Evolutionary conservation across 2,797 vertebrate genomes (phyloP).

Genomic region (Phataginus tricuspis): DNA sequence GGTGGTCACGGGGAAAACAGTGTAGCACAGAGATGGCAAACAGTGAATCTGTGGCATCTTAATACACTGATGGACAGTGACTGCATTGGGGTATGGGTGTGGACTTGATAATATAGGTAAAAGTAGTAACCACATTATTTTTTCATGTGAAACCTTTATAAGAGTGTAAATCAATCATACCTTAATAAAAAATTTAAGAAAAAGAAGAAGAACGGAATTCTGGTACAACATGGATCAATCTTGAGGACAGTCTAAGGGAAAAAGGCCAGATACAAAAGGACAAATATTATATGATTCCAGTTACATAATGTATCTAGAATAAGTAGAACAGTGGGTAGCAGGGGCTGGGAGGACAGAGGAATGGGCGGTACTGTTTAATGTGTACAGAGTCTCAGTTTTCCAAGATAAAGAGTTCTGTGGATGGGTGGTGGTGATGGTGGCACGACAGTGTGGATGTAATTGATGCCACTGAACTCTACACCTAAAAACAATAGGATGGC

Average conservation of each 20-base stretch:
- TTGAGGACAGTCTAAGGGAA: not conserved
- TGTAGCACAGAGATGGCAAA: too few relatives aligned
- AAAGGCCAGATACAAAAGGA: not conserved
- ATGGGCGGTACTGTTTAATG: not conserved
- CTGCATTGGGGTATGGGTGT: too few relatives aligned
- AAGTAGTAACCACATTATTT: too few relatives aligned
- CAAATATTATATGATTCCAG: not conserved
- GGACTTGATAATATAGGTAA: too few relatives aligned
- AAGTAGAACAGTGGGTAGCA: not conserved
- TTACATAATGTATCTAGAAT: not conserved
- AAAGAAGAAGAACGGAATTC: not conserved
- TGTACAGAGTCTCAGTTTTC: not conserved
- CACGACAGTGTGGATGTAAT: not conserved
- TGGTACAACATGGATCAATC: not conserved
- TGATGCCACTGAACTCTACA: not conserved
- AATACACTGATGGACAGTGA: too few relatives aligned
- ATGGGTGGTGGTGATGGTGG: not conserved
- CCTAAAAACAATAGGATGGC: not conserved
- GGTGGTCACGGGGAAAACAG: too few relatives aligned
- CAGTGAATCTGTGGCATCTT: too few relatives aligned
- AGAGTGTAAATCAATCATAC: too few relatives aligned
- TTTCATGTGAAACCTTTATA: too few relatives aligned
- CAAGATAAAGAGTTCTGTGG: not conserved
- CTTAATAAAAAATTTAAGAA: too few relatives aligned
- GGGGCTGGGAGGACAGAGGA: too few relatives aligned